Percentiles rank a stretch among this genome's conserved stretches.
These are phyloP conservation scores for Heterotis niloticus DNA, from an alignment of 2,113 vertebrate species.

Conservation along the genomic window DNA sequence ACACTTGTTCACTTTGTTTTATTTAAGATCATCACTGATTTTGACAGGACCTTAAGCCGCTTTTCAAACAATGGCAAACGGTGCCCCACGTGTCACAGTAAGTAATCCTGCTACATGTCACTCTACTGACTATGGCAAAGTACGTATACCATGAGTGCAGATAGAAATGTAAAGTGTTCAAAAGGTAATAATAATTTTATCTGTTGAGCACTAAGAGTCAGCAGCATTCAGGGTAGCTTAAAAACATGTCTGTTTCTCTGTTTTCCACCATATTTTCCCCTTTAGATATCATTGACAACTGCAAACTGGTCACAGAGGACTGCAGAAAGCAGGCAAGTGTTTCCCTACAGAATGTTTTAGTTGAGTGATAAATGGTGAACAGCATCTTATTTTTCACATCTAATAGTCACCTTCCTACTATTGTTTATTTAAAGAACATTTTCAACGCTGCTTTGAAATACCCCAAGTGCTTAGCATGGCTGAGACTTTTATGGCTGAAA, in stretches of 20 bases:
- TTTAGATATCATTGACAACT: constrained; percentile 91
- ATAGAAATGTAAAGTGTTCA: background rate
- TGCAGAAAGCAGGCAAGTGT: constrained; percentile 77
- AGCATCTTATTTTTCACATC: background rate
- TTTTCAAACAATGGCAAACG: constrained; percentile 88
- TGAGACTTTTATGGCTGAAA: no score
- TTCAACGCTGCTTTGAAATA: background rate
- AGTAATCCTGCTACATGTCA: constrained; percentile 52
- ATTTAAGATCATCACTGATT: constrained; percentile 93
- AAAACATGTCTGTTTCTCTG: background rate
- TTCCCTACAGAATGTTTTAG: background rate
- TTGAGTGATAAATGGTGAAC: background rate
- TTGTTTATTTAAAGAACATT: background rate
- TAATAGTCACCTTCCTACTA: background rate
- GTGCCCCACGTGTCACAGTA: constrained; percentile 93
- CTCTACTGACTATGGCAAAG: background rate
- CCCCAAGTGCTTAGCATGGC: no score
- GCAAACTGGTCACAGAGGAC: constrained; percentile 86
- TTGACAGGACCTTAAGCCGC: constrained; percentile 97
- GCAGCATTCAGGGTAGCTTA: background rate
- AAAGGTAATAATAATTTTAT: background rate
- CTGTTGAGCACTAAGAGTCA: background rate
- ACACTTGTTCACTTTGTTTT: background rate
- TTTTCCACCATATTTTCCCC: background rate
- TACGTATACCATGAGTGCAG: background rate